Base-by-base conservation (phyloP, 2,797 vertebrate species). In the Hozukius guyotensis region DNA sequence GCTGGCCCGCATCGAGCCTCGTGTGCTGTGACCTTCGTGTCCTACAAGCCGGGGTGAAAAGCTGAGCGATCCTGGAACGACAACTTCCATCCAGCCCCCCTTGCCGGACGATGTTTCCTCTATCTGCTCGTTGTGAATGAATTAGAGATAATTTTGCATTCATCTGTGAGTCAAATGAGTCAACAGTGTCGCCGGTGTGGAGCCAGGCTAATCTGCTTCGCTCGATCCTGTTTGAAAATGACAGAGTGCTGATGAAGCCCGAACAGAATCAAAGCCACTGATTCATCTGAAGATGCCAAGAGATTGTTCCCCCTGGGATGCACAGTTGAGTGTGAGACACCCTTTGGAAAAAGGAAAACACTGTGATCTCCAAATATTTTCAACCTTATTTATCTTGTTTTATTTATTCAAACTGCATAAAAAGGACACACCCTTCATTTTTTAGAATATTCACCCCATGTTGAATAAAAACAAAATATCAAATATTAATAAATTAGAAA, bases 121-220 rank as follows among this genome's bases (percentile, higher is more conserved):
- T 75, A 38, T 90, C 92, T 87, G 74, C 86, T 87, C n/a, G 6
- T 71, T 89, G 80, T 57, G 82, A 83, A 78, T 34, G 60, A 91
- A 90, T 93, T 89, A 91, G 63, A 87, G 79, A 83, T 92, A 27
- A 88, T 87, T 90, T 88, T 57, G 80, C 72, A 80, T 91, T 94
- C 90, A 92, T 92, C 75, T 87, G 83, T 74, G 82, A 92, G 87
- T 92, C 87, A 86, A 90, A 88, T 88, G 90, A 93, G 85, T 91
- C 85, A 80, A 85, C 77, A 65, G 76, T 61, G 88, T 89, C 53
- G 42, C 60, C 69, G 10, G 68, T 85, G 83, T 79, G 74, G 75
- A 81, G 89, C 88, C 89, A 88, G 84, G 73, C 81, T 93, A 93
- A 94, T 93, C 89, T 90, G 87, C 92, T 93, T 89, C 78, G 78